Evolutionary conservation across 2,797 vertebrate species (phyloP).

Genomic region (Tokudaia tokunoshimensis): DNA sequence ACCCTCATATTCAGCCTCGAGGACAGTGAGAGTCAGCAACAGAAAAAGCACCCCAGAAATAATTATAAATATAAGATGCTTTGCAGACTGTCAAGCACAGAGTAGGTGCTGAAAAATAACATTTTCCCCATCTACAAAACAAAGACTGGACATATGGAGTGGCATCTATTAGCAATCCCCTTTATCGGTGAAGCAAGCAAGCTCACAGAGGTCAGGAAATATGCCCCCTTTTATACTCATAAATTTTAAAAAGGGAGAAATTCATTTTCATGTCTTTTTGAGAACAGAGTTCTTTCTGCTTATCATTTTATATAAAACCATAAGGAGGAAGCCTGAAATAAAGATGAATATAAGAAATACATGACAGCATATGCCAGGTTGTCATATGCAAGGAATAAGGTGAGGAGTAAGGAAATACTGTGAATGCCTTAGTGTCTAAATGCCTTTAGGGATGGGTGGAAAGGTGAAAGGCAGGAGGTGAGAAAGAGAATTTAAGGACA

Average conservation of each 20-base stretch:
- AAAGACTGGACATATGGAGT: no score
- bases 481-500: neutral
- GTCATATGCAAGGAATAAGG: neutral
- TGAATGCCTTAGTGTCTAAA: neutral
- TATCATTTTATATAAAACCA: slow-evolving; percentile 34
- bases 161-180: neutral
- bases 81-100: neutral
- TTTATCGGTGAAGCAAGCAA: neutral
- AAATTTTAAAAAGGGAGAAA: neutral
- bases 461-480: neutral
- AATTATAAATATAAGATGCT: neutral
- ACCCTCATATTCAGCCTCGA: neutral
- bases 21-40: neutral
- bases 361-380: neutral
- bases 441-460: neutral
- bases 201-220: neutral
- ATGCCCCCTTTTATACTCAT: neutral
- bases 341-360: neutral
- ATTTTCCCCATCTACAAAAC: neutral
- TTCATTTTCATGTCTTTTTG: neutral
- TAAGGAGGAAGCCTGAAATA: slow-evolving; percentile 48
- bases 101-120: neutral
- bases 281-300: neutral
- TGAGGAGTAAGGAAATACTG: neutral
- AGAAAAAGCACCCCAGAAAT: no score